Evolutionary conservation across 2,797 vertebrate species (phyloP), one percentile per base, ranked within the genome.

Genomic region (Pseudochirops corinnae): DNA sequence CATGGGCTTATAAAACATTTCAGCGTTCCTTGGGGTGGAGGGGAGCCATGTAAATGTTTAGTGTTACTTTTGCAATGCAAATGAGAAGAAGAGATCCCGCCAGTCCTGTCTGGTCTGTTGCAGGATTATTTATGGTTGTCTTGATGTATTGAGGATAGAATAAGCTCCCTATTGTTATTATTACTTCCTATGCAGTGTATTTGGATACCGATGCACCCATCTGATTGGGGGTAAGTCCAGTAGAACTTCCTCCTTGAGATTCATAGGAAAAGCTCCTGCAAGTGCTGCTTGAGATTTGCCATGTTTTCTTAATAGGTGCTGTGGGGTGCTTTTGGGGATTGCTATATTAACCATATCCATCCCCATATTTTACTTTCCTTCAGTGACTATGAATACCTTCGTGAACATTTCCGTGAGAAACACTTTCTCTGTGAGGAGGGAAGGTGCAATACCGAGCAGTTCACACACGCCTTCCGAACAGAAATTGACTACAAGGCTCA

Each of bases 401-500:
- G 99, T 0, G 99, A 99, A 93, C 99, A 99, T 98, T 99, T 99
- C 98, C 99, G 99, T 0, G 99, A 99, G 94, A 99, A 99, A 97
- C 99, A 99, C 98, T 99, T 99, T 96, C 99, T 99, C 67, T 99
- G 99, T 0, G 99, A 99, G 98, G 99, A 99, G 98, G 99, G 99
- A 0, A 99, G 99, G 91, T 99, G 99, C 97, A 99, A 99, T 98
- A 98, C 99, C 0, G 99, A 99, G 97, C 99, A 99, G 98, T 99
- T 99, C 98, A 99, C 99, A 0, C 99, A 99, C 0, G 99, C 99
- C 62, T 99, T 99, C 98, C 99, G 99, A 98, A 99, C 99, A 0
- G 99, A 99, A 97, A 99, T 99, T 0, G 99, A 99, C 98, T 99
- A 99, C 98, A 99, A 99, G 98, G 99, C 99, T 0, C 99, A 99